These are phyloP conservation scores for Agrypnus murinus DNA, from an alignment of 2,888 invertebrate species.

Conservation along the genomic window DNA sequence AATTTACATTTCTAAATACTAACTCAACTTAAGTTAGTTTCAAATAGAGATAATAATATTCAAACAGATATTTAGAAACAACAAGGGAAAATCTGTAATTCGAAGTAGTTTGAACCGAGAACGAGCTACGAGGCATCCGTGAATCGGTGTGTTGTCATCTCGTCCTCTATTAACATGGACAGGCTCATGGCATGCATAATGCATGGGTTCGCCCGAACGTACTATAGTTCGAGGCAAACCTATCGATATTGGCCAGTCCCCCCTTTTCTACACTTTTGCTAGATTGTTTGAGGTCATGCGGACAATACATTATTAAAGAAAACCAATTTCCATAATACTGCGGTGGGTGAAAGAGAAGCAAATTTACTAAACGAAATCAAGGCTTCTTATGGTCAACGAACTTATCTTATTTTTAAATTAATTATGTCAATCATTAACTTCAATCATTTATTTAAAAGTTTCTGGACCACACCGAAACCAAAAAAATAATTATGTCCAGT, in stretches of 20 bases:
- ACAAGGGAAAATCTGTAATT: constrained; percentile 38
- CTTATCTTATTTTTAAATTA: constrained; percentile 16
- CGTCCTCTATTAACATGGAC: constrained; percentile 50
- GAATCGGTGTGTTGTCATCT: constrained; percentile 43
- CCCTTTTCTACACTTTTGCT: constrained; percentile 32
- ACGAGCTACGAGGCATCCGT: background rate
- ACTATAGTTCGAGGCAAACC: constrained; percentile 21
- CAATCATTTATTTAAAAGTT: constrained; percentile 12
- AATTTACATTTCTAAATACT: too few species aligned
- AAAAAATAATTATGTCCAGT: constrained; percentile 22
- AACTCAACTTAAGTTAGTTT: too few species aligned
- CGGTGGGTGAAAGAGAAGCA: background rate
- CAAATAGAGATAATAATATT: too few species aligned
- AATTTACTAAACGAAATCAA: background rate
- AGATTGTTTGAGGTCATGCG: constrained; percentile 31
- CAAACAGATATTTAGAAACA: background rate
- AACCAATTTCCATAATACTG: constrained; percentile 33
- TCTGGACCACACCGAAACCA: constrained; percentile 27
- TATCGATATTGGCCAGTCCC: constrained; percentile 33
- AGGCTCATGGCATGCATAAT: constrained; percentile 45
- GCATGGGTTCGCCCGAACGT: constrained; percentile 36
- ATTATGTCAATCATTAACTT: constrained; percentile 20
- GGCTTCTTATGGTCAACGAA: constrained; percentile 19
- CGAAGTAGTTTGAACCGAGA: constrained; percentile 30
- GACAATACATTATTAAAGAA: constrained; percentile 19